Base-by-base conservation (phyloP, 2,888 invertebrate species). In the Drosophila prolongata region DNA sequence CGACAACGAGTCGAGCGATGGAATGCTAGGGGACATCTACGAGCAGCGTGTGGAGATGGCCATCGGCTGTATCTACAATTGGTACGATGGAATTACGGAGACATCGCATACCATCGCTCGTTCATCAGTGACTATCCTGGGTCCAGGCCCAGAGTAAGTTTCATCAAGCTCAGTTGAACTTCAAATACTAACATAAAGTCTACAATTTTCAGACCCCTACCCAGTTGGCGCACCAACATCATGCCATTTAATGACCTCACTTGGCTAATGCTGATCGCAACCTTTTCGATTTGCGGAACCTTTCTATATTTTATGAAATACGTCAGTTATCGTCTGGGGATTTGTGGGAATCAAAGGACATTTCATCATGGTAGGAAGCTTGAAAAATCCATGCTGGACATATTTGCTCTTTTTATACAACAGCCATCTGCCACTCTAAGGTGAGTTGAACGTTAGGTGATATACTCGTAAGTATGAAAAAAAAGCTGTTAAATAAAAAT, bases 41-140 rank as follows among this genome's bases (percentile, higher is more conserved):
- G 80, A 79, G 3, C 90, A 91, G 37, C 80, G 89, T 11, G 88
- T 89, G 1, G 92, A 92, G 55, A 37, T 92, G 69, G 91, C 90
- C 40, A 90, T 92, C 49, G 92, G 92, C 1, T 91, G 92, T 59
- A 87, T 91, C 16, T 92, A 91, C 72, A 92, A 92, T 67, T 92
- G 92, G 92, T 92, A 91, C 38, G 76, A 90, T 64, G 80, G 87
- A 30, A 79, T 91, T 5, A 91, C 90, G 13, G 92, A 92, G 75
- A 89, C 90, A 5, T 92, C 92, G 1, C 75, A 81, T 24, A 68
- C 83, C 6, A 91, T 92, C 19, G 90, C 91, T 1, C 87, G 91
- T 37, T 92, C 92, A 0, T 88, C 91, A 1, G 91, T 92, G 0
- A 91, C 91, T 0, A 76, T 92, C 11, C 57, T 92, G 4, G 91